Conservation (phyloP, 1,140 invertebrate species). For the Trachymyrmex cornetzi region DNA sequence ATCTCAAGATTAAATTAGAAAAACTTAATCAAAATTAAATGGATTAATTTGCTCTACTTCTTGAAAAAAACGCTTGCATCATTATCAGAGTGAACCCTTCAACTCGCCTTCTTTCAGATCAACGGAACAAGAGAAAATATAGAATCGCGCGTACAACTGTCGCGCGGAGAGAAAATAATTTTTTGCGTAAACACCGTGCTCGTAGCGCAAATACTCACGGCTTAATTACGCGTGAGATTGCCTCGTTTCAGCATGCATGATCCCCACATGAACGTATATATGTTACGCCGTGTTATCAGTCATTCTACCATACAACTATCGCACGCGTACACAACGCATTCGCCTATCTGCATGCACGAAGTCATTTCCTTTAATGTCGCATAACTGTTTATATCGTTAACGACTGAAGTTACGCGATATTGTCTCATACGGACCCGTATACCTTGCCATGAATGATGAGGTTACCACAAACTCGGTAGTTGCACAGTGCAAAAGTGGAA, state of each 20-base stretch:
- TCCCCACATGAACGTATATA: conserved; percentile 28
- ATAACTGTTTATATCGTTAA: conserved; percentile 60
- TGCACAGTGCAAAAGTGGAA: conserved; percentile 7
- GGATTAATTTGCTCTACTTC: neutral
- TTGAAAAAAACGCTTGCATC: neutral
- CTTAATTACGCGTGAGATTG: conserved; percentile 56
- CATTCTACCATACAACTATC: conserved; percentile 41
- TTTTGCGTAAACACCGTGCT: neutral
- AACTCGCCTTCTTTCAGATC: conserved; percentile 6
- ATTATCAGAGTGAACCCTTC: neutral
- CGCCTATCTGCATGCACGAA: conserved; percentile 38
- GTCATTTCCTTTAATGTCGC: conserved; percentile 33
- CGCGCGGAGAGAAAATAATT: conserved; percentile 10
- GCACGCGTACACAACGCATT: conserved; percentile 42
- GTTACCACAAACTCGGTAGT: neutral
- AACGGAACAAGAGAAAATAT: neutral
- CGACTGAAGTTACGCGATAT: conserved; percentile 39
- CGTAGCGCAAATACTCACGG: conserved; percentile 14
- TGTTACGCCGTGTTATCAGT: conserved; percentile 59
- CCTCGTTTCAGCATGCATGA: conserved; percentile 29
- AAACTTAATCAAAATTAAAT: conserved; percentile 14
- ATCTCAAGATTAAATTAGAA: neutral
- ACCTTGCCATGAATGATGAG: conserved; percentile 29
- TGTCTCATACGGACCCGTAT: conserved; percentile 32
- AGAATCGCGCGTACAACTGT: neutral